phyloP scores from a whole-genome alignment of 2,888 invertebrate genomes.

The Macrosiphum euphorbiae region DNA sequence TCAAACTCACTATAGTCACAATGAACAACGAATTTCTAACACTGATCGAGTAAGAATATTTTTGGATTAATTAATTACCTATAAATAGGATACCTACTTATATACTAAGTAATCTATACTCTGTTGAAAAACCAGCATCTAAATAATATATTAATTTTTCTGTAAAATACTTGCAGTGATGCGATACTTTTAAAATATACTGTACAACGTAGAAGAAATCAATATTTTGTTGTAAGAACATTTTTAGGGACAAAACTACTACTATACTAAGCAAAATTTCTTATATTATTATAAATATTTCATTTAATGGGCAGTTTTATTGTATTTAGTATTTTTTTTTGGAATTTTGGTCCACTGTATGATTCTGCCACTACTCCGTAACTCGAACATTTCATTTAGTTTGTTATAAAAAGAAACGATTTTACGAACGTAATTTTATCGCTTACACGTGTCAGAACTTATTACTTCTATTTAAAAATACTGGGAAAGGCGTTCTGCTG shows the following conservation, averaged over 20 bases:
- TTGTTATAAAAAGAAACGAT: background rate
- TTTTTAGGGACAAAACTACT: background rate
- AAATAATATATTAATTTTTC: background rate
- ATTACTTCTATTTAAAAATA: too few relatives aligned
- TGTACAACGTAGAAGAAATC: background rate
- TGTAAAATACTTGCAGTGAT: background rate
- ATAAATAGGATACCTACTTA: background rate
- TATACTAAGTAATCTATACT: background rate
- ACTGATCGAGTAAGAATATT: slow-evolving; percentile 7
- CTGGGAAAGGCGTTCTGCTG: background rate
- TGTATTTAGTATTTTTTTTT: too few relatives aligned
- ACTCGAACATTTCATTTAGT: background rate
- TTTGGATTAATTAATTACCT: background rate
- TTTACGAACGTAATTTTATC: background rate
- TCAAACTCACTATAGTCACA: background rate
- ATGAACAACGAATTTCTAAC: slow-evolving; percentile 4
- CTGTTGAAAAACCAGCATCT: background rate
- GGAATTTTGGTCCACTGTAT: background rate
- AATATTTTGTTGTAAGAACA: too few relatives aligned
- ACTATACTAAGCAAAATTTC: background rate
- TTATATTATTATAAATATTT: background rate
- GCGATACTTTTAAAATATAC: background rate
- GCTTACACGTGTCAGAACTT: background rate
- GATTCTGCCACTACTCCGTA: background rate
- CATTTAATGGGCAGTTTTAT: background rate